Percentiles rank a stretch among this genome's conserved stretches.
These are phyloP conservation scores for Umimayanthus kanabou DNA, from an alignment of 92 coral and sea anemone species.

Conservation along the genomic window DNA sequence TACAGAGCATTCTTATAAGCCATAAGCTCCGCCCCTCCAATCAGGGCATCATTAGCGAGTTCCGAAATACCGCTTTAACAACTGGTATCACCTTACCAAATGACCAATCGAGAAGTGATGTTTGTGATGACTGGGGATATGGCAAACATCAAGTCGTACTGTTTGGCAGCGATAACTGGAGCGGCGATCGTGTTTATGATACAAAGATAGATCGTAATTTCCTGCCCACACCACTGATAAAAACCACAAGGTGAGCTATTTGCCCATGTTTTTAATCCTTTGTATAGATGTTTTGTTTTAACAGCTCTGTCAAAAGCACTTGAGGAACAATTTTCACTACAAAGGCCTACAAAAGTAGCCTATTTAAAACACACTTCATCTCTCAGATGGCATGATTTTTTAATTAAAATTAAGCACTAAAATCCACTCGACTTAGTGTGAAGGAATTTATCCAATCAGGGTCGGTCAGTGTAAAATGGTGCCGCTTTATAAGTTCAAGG, in stretches of 20 bases:
- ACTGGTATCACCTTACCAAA: conserved; percentile 33
- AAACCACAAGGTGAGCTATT: conserved; percentile 15
- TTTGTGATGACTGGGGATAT: conserved; percentile 24
- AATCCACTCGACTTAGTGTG: conserved; percentile 5
- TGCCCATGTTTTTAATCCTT: conserved; percentile 10
- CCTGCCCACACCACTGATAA: conserved; percentile 27
- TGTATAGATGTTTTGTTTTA: not conserved
- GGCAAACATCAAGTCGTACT: conserved; percentile 19
- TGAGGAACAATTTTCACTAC: not conserved
- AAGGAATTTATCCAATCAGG: not conserved
- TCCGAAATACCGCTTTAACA: conserved; percentile 54
- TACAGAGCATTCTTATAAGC: conserved; percentile 59
- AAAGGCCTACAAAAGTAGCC: not conserved
- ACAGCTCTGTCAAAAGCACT: conserved; percentile 19
- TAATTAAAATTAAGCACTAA: conserved; percentile 2
- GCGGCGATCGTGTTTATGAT: conserved; percentile 19
- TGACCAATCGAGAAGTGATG: conserved; percentile 42
- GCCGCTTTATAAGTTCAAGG: not conserved
- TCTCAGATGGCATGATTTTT: not conserved
- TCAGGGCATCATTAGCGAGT: conserved; percentile 87
- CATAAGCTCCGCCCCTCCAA: conserved; percentile 97
- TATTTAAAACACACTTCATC: not conserved
- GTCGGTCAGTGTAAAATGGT: conserved; percentile 7
- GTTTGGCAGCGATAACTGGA: conserved; percentile 11
- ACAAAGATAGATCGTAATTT: conserved; percentile 1